Evolutionary conservation across 1,140 invertebrate genomes (phyloP).

Genomic region (Brachionus plicatilis): DNA sequence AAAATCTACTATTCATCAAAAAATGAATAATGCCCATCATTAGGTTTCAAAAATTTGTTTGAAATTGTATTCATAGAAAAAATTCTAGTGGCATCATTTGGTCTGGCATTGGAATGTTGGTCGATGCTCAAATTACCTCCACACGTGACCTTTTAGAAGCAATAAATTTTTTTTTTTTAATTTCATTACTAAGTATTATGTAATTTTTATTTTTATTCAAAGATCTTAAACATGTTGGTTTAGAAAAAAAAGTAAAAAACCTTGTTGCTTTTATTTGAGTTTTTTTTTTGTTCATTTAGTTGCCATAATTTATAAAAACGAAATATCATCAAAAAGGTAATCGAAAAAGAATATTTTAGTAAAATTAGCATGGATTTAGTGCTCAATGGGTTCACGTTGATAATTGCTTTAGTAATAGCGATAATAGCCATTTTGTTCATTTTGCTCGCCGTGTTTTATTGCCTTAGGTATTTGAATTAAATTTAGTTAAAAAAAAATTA

Average conservation of each 20-base stretch:
- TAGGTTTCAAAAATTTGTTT: not conserved
- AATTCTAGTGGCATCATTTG: not conserved
- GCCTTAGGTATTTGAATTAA: not conserved
- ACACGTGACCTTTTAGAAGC: not conserved
- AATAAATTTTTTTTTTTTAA: not conserved
- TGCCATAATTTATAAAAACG: not conserved
- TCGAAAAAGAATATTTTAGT: not conserved
- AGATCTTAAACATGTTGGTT: not conserved
- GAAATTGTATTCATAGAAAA: not conserved
- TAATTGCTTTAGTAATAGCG: not conserved
- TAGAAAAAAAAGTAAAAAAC: not conserved
- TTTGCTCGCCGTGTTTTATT: not conserved
- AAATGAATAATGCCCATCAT: not conserved
- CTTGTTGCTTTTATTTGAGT: not conserved
- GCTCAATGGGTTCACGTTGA: constrained; percentile 9
- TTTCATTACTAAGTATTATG: not conserved
- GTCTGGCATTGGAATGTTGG: not conserved
- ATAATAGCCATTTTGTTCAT: constrained; percentile 12
- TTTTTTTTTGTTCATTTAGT: not conserved
- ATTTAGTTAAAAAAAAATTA: not conserved
- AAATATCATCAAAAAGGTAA: not conserved
- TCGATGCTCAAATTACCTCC: not conserved
- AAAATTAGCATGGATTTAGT: not conserved
- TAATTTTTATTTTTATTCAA: constrained; percentile 2
- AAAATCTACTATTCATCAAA: not conserved